Base-by-base conservation (phyloP, 1,140 invertebrate genomes). In the Rhynchophorus ferrugineus region DNA sequence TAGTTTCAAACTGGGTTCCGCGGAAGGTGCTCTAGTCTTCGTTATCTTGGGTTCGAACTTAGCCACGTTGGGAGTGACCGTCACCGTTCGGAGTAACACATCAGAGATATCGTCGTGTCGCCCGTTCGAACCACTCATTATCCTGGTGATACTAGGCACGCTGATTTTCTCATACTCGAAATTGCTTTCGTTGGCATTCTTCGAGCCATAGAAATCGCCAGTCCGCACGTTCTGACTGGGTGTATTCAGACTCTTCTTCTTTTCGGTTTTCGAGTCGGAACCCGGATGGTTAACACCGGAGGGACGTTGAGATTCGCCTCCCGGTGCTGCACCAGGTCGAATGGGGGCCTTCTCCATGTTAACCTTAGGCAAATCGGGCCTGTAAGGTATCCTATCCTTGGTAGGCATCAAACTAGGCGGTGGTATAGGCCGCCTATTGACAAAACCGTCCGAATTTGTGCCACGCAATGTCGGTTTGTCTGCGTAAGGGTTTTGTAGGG, bases 391-490 rank as follows among this genome's bases (percentile, higher is more conserved):
- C 46, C 86, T 73, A 61, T 89, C 86, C 59, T 85, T 84, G 2
- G 81, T 81, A 1, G 84, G 83, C 46, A 84, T 85, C 22, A 85
- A 69, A 49, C 83, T 84, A 0, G 84, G 85, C 0, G 84, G 85
- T 16, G 84, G 84, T 37, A 86, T 81, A 0, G 84, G 84, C 47
- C 85, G 73, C 45, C 80, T 68, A 60, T 82, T 80, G 52, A 76
- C 75, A 59, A 78, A 81, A 49, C 71, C 74, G 36, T 80, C 78
- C 3, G 78, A 75, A 61, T 83, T 81, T 11, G 76, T 78, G 51
- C 86, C 87, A 58, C 86, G 75, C 33, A 89, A 68, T 3, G 86
- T 89, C 21, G 86, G 86, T 65, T 88, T 89, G 62, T 90, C 84
- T 2, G 85, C 84, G 63, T 89, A 89, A 0, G 87, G 86, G 70